Evolutionary conservation across 2,113 vertebrate species (phyloP), one percentile per base, ranked within the genome.

Genomic region (Leucoraja erinaceus): DNA sequence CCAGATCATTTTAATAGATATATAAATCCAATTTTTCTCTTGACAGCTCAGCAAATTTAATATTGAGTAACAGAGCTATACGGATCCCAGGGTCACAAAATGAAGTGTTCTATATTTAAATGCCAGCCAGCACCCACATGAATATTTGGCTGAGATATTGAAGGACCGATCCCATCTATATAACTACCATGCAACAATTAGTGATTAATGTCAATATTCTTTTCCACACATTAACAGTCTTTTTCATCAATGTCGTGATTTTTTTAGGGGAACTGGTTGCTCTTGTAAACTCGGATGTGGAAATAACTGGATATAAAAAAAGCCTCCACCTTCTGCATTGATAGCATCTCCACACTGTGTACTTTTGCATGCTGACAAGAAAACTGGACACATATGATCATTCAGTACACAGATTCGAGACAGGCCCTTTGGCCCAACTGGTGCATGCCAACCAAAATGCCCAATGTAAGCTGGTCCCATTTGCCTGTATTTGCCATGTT

Each of bases 21-120:
- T 81, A 81, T 54, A 81, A 81, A 81, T 81, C 20, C 38, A 81
- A 81, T 54, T 81, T 81, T 81, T 81, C 78, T 81, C 38, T 54
- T 81, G 78, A 54, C 78, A 81, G 78, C 47, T 56, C 78, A 81
- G 78, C 78, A 81, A 81, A 33, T 81, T 81, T 81, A 54, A 54
- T 81, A 81, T 81, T 81, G 38, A 81, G 38, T 54, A 81, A 5
- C 47, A 20, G 78, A 54, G 18, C 4, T 33, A 79, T 79, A 79
- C 33, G 18, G 75, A 33, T 77, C 77, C 31, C 12, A 79, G 38
- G 77, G 77, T 81, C 47, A 9, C 78, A 81, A 9, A 54, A 18
- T 81, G 78, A 81, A 54, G 78, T 56, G 78, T 38, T 81, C 78
- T 81, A 56, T 54, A 38, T 81, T 54, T 33, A 25, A 81, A 81